phyloP scores from a whole-genome alignment of 2,797 vertebrate genomes.

The Hoplostethus atlanticus region DNA sequence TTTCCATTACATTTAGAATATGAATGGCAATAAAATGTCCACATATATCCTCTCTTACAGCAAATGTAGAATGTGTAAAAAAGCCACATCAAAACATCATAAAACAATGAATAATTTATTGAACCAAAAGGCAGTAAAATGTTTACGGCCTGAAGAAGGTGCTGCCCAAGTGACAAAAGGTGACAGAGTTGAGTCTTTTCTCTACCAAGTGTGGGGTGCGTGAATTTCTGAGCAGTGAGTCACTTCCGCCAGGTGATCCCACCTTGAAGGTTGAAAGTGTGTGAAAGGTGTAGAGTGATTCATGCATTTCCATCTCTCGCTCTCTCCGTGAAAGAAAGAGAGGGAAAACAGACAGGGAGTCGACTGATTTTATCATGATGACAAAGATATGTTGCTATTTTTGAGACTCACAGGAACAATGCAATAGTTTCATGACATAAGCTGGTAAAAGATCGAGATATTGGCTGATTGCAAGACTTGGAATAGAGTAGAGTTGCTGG shows the following conservation, averaged over 20 bases:
- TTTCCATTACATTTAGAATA: too few relatives aligned
- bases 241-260: constrained; percentile 41
- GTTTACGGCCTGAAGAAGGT: neutral
- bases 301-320: constrained; percentile 22
- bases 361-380: constrained; percentile 41
- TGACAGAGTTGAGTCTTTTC: neutral
- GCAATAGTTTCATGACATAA: constrained; percentile 32
- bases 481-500: too few relatives aligned
- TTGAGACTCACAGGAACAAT: constrained; percentile 13
- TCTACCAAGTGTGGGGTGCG: neutral
- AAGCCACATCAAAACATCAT: too few relatives aligned
- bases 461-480: neutral
- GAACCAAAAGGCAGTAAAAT: neutral
- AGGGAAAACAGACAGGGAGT: neutral
- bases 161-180: neutral
- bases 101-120: neutral
- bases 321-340: neutral
- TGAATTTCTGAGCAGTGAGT: constrained; percentile 58
- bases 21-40: too few relatives aligned
- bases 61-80: too few relatives aligned
- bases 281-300: constrained; percentile 76
- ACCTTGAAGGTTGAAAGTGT: constrained; percentile 52
- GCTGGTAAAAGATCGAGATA: constrained; percentile 9
- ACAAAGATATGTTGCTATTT: constrained; percentile 50
- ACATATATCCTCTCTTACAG: too few relatives aligned